Evolutionary conservation across 2,888 invertebrate genomes (phyloP).

Genomic region (Himalopsyche tibetana): DNA sequence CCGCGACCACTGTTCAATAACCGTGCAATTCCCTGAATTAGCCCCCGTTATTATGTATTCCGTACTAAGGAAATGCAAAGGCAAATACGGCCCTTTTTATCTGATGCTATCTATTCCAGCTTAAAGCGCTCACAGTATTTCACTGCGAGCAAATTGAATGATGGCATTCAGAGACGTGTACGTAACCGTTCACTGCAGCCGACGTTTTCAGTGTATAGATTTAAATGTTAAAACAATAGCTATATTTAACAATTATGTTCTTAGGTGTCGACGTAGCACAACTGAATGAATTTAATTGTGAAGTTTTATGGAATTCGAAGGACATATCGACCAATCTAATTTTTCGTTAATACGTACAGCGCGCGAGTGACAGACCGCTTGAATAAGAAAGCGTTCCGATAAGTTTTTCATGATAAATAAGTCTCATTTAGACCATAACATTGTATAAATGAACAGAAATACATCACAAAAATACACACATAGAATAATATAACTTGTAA

Average conservation of each 20-base stretch:
- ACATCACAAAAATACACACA: slow-evolving; percentile 41
- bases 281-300: not conserved
- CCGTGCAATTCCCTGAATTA: not conserved
- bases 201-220: too few relatives aligned
- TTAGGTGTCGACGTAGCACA: not conserved
- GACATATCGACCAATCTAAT: not conserved
- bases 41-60: not conserved
- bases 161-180: not conserved
- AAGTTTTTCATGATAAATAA: not conserved
- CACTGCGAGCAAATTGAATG: not conserved
- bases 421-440: slow-evolving; percentile 41
- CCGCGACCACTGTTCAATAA: not conserved
- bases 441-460: slow-evolving; percentile 43
- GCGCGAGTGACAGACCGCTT: not conserved
- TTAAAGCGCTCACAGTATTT: not conserved
- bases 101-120: not conserved
- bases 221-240: too few relatives aligned
- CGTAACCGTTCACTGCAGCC: not conserved
- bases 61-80: not conserved
- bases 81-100: not conserved
- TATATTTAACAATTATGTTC: too few relatives aligned
- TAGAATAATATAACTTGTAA: slow-evolving; percentile 39
- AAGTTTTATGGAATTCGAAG: not conserved
- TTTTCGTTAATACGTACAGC: not conserved
- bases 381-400: too few relatives aligned